Conservation (phyloP, 2,888 invertebrate species). For the Epiblema foenella region DNA sequence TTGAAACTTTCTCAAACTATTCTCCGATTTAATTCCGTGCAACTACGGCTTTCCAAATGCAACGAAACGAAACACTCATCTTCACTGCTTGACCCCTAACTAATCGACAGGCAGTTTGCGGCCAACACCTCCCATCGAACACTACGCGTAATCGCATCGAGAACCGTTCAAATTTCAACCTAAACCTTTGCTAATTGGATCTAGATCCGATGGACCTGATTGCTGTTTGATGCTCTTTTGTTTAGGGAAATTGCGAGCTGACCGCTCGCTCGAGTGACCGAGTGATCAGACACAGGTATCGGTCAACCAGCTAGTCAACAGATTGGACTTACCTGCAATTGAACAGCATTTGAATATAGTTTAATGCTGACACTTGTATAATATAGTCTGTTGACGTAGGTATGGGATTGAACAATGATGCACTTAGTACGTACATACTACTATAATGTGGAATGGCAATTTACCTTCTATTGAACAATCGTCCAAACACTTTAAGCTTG, state of each 20-base stretch:
- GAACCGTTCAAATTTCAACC: background rate
- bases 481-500: no score
- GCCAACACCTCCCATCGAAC: background rate
- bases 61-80: background rate
- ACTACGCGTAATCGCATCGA: background rate
- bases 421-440: background rate
- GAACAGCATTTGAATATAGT: background rate
- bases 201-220: background rate
- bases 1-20: conserved; percentile 3
- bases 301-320: background rate
- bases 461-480: no score
- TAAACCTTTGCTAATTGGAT: background rate
- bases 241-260: background rate
- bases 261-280: conserved; percentile 1
- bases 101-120: conserved; percentile 13
- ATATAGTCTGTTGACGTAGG: background rate
- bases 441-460: background rate
- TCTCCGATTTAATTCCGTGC: background rate
- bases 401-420: background rate
- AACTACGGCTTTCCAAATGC: conserved; percentile 14
- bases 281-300: conserved; percentile 5
- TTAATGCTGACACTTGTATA: background rate
- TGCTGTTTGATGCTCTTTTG: background rate
- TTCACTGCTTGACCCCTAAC: conserved; percentile 17
- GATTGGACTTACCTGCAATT: background rate